Percentiles rank a stretch among this genome's conserved stretches.
phyloP scores from a whole-genome alignment of 2,113 vertebrate species.

The Cyprinus carpio region DNA sequence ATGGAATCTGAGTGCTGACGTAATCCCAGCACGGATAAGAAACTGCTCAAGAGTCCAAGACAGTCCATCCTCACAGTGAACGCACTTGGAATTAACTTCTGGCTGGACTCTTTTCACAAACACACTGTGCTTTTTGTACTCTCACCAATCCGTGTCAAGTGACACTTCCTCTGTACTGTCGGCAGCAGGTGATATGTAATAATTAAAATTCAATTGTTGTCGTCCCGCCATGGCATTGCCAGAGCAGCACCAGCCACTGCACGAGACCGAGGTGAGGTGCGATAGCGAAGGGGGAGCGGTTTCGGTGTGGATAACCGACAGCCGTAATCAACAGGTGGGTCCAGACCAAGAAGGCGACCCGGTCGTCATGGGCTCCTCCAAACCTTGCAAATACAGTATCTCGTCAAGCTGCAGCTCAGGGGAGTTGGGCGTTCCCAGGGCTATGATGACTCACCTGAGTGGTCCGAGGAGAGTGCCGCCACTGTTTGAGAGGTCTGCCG shows the following conservation, averaged over 20 bases:
- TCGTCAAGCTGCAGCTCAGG: slow-evolving; percentile 95
- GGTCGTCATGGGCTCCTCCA: slow-evolving; percentile 74
- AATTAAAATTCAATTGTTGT: slow-evolving; percentile 46
- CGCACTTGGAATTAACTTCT: slow-evolving; percentile 60
- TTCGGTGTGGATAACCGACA: slow-evolving; percentile 84
- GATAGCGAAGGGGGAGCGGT: slow-evolving; percentile 84
- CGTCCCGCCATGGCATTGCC: slow-evolving; percentile 85
- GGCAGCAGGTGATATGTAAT: slow-evolving; percentile 53
- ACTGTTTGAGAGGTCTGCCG: slow-evolving; percentile 93
- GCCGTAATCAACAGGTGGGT: slow-evolving; percentile 59
- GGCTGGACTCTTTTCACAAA: slow-evolving; percentile 62
- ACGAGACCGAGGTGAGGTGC: slow-evolving; percentile 90
- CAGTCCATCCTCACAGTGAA: slow-evolving; percentile 62
- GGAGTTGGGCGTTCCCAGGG: slow-evolving; percentile 80
- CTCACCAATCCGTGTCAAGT: not conserved
- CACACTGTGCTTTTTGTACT: slow-evolving; percentile 6
- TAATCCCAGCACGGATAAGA: slow-evolving; percentile 69
- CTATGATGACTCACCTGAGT: slow-evolving; percentile 67
- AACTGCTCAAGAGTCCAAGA: slow-evolving; percentile 73
- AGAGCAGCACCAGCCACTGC: slow-evolving; percentile 85
- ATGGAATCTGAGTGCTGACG: slow-evolving; percentile 73
- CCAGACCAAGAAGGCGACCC: slow-evolving; percentile 40
- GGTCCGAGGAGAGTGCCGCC: slow-evolving; percentile 80
- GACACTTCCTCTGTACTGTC: not conserved
- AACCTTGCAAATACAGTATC: slow-evolving; percentile 93